Percentiles rank a stretch among this genome's conserved stretches.
These are phyloP conservation scores for Thalpophila matura DNA, from an alignment of 2,888 invertebrate species.

Conservation along the genomic window DNA sequence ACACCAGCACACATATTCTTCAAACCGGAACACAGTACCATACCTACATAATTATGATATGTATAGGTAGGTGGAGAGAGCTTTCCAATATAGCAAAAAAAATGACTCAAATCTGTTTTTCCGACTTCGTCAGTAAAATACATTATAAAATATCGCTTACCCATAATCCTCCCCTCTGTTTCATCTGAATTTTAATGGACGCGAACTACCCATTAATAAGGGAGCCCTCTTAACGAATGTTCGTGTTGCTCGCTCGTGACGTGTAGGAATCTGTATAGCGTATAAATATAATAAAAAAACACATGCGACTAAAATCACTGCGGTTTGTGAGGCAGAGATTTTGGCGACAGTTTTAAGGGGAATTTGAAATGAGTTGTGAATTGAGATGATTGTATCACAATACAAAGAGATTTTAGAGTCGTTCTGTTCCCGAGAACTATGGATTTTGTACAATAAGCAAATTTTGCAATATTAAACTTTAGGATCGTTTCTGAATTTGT, in stretches of 20 bases:
- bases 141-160: constrained; percentile 49
- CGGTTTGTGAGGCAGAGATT: constrained; percentile 7
- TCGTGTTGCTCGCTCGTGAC: constrained; percentile 61
- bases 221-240: constrained; percentile 71
- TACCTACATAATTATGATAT: too few species aligned
- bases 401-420: too few species aligned
- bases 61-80: too few species aligned
- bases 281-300: constrained; percentile 71
- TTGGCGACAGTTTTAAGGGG: constrained; percentile 21
- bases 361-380: constrained; percentile 9
- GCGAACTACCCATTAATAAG: constrained; percentile 69
- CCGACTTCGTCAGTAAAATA: constrained; percentile 29
- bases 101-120: constrained; percentile 27
- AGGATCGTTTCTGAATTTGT: too few species aligned
- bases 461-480: too few species aligned
- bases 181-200: constrained; percentile 64
- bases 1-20: too few species aligned
- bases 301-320: constrained; percentile 22
- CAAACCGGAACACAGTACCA: too few species aligned
- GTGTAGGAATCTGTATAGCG: constrained; percentile 53
- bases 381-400: not conserved
- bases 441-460: too few species aligned
- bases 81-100: not conserved
- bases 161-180: constrained; percentile 63
- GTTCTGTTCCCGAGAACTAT: too few species aligned